A percentile compares a stretch with the other conserved stretches of the same genome.
Conservation (phyloP, 1,140 invertebrate genomes). For the Drosophila littoralis region DNA sequence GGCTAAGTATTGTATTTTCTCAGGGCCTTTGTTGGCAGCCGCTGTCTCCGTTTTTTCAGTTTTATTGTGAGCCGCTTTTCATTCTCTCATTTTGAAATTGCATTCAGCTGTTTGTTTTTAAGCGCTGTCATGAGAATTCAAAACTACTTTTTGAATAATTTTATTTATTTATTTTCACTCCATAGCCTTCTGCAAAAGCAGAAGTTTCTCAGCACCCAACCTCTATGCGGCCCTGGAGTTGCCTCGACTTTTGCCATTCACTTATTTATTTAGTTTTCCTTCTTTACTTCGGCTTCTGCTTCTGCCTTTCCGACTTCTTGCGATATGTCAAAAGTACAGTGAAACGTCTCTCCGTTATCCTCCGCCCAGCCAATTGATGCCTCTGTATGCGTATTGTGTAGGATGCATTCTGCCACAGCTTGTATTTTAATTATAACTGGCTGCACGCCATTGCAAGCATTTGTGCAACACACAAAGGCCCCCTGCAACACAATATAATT, state of each 20-base stretch:
- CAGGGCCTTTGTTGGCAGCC: slow-evolving; percentile 28
- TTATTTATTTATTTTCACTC: slow-evolving; percentile 75
- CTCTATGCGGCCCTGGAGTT: slow-evolving; percentile 21
- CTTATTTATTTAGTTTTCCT: slow-evolving; percentile 76
- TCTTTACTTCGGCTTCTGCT: slow-evolving; percentile 23
- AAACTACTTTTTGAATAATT: slow-evolving; percentile 78
- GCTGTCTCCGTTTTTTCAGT: slow-evolving; percentile 34
- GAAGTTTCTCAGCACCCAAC: slow-evolving; percentile 50
- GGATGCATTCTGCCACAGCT: not conserved
- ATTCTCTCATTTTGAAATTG: slow-evolving; percentile 67
- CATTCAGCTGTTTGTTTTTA: slow-evolving; percentile 78
- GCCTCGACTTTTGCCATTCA: slow-evolving; percentile 62
- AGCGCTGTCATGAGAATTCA: slow-evolving; percentile 76
- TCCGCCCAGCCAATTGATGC: slow-evolving; percentile 48
- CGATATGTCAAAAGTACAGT: slow-evolving; percentile 66
- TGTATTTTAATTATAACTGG: slow-evolving; percentile 54
- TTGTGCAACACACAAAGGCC: slow-evolving; percentile 1
- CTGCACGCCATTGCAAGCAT: not conserved
- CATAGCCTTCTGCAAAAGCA: slow-evolving; percentile 51
- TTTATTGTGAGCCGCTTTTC: slow-evolving; percentile 33
- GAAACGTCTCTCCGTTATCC: slow-evolving; percentile 1
- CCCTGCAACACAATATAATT: not conserved
- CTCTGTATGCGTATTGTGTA: slow-evolving; percentile 4
- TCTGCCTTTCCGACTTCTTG: slow-evolving; percentile 28
- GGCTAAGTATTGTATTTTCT: slow-evolving; percentile 24